Conservation (phyloP, 2,113 vertebrate species). For the Callorhinus ursinus region DNA sequence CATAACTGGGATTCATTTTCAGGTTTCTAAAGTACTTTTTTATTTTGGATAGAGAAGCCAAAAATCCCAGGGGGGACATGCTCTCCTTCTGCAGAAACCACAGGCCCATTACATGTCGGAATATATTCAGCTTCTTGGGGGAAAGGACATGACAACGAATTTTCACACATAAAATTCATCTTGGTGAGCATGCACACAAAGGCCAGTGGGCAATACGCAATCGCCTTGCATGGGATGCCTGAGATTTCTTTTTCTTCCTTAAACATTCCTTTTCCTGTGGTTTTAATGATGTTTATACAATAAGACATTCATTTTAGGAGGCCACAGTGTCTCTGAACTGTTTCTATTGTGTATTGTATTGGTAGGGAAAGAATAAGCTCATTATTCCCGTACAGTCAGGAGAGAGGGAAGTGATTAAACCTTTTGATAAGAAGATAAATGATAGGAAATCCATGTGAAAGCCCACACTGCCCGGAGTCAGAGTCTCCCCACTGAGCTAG, state of each 20-base stretch:
- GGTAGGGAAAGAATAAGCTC: constrained; percentile 71
- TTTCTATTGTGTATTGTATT: constrained; percentile 78
- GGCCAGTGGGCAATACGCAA: background rate
- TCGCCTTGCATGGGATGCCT: background rate
- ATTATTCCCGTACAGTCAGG: constrained; percentile 68
- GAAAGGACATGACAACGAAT: constrained; percentile 46
- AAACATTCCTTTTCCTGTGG: constrained; percentile 60
- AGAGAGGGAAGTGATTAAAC: constrained; percentile 76
- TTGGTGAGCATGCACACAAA: background rate
- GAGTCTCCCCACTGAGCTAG: constrained; percentile 41
- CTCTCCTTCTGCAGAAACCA: constrained; percentile 26
- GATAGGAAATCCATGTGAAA: constrained; percentile 80
- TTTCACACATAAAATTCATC: constrained; percentile 52
- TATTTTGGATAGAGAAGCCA: background rate
- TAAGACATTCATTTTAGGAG: constrained; percentile 73
- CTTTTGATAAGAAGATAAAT: constrained; percentile 82
- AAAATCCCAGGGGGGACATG: constrained; percentile 27
- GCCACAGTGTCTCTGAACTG: constrained; percentile 54
- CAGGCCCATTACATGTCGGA: constrained; percentile 25
- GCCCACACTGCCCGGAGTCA: background rate
- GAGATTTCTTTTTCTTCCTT: constrained; percentile 65
- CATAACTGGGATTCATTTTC: background rate
- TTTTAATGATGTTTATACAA: constrained; percentile 66
- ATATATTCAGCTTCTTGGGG: background rate
- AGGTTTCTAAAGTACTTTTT: constrained; percentile 31